Base-by-base conservation (phyloP, 1,140 invertebrate species). In the Palaemon carinicauda region DNA sequence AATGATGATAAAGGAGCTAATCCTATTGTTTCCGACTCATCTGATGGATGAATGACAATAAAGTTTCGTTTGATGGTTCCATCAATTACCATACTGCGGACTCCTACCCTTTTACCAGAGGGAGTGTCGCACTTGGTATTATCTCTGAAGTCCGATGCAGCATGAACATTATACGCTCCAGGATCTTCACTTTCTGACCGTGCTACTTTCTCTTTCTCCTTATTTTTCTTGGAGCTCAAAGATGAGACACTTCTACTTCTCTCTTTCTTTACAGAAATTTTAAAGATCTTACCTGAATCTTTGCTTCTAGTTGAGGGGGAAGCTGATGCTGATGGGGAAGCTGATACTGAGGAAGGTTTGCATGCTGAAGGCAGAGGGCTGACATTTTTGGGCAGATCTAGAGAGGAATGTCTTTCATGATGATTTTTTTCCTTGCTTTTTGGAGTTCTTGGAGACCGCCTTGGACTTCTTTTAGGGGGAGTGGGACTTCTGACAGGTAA, bases 61-160 rank as follows among this genome's bases (percentile, higher is more conserved):
- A 86, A 86, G 29, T 86, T 86, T 33, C 84, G 33, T 33, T 86
- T 86, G 56, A 86, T 86, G 21, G 84, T 86, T 27, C 84, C 84
- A 56, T 86, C 84, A 41, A 86, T 86, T 10, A 80, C 78, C 84
- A 86, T 86, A 29, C 77, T 86, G 21, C 84, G 56, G 27, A 80
- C 56, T 53, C 84, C 84, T 27, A 86, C 77, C 41, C 84, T 86
- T 24, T 86, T 86, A n/a, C 84, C 84, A 41, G 41, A 41, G 33
- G 27, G 27, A 19, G 65, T 50, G 5, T 80, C 84, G 27, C 52
- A 5, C 19, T 86, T 54, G 4, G 51, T 50, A 17, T 86, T 56
- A 24, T 41, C 51, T 14, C 17, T 27, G 21, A 15, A 15, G 21
- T 54, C 21, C 17, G 12, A n/a, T 12, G 12, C 19, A n/a, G 54